Conservation (phyloP, 1,140 invertebrate genomes). For the Eriocheir sinensis region DNA sequence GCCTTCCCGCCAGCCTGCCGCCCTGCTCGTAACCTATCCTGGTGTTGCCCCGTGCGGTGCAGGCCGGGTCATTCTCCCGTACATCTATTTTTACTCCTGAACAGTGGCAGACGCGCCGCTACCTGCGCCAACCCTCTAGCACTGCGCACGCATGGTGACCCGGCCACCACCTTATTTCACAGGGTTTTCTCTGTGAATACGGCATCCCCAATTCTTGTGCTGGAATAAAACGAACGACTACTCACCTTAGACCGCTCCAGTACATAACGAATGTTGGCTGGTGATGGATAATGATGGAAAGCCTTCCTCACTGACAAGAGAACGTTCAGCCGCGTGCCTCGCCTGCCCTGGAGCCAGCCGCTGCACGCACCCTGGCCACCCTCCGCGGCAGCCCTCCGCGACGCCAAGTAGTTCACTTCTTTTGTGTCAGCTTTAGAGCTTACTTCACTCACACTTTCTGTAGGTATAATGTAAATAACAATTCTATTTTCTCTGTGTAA, state of each 20-base stretch:
- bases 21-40: too few relatives aligned
- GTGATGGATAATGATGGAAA: slow-evolving; percentile 14
- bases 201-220: neutral
- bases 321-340: too few relatives aligned
- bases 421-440: too few relatives aligned
- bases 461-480: too few relatives aligned
- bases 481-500: too few relatives aligned
- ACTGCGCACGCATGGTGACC: slow-evolving; percentile 41
- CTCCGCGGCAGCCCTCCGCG: too few relatives aligned
- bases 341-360: too few relatives aligned
- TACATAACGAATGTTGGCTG: slow-evolving; percentile 47
- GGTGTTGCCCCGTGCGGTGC: neutral
- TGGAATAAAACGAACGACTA: neutral
- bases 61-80: neutral
- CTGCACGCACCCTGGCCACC: too few relatives aligned
- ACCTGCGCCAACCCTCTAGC: neutral
- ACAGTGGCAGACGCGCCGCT: neutral
- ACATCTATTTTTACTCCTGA: neutral
- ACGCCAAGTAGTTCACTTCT: too few relatives aligned
- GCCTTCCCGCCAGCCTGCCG: neutral
- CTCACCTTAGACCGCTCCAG: slow-evolving; percentile 68
- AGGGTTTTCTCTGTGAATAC: slow-evolving; percentile 35
- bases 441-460: too few relatives aligned
- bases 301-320: too few relatives aligned
- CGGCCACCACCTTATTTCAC: neutral